Conservation (phyloP, 35 echinoderm and acorn worm genomes). For the Lytechinus variegatus region DNA sequence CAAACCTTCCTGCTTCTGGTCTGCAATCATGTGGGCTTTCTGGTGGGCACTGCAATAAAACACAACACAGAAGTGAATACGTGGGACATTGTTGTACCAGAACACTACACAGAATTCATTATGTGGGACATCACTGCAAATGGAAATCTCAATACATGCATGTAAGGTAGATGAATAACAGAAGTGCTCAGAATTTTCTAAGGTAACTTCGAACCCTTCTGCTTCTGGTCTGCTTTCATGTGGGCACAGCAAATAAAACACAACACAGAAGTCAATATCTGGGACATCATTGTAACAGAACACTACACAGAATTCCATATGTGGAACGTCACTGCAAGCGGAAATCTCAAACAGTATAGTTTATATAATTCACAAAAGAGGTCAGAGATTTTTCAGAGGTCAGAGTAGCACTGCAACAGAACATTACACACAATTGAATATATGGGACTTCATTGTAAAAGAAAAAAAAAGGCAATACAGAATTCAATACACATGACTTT, state of each 20-base stretch:
- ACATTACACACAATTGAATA: neutral
- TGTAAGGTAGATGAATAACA: too few species aligned
- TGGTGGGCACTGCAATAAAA: slow-evolving; percentile 74
- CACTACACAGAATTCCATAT: neutral
- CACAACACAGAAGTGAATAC: neutral
- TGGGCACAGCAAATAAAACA: too few species aligned
- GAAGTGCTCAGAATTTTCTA: too few species aligned
- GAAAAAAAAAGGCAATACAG: too few species aligned
- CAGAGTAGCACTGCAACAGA: too few species aligned
- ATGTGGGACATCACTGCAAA: too few species aligned
- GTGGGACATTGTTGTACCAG: neutral
- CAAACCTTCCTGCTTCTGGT: slow-evolving; percentile 81
- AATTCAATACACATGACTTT: too few species aligned
- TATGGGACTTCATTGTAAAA: neutral
- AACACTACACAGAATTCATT: too few species aligned
- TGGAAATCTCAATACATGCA: too few species aligned
- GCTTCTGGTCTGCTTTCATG: slow-evolving; percentile 85
- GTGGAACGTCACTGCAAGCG: neutral
- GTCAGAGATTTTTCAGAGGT: too few species aligned
- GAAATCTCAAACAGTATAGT: too few species aligned
- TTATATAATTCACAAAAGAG: too few species aligned
- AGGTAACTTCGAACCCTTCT: slow-evolving; percentile 78
- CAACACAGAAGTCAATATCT: neutral
- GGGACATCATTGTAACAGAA: neutral
- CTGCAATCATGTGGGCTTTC: slow-evolving; percentile 79